Evolutionary conservation across 2,113 vertebrate genomes (phyloP), one percentile per base, ranked within the genome.

Genomic region (Rhynchomys soricoides): DNA sequence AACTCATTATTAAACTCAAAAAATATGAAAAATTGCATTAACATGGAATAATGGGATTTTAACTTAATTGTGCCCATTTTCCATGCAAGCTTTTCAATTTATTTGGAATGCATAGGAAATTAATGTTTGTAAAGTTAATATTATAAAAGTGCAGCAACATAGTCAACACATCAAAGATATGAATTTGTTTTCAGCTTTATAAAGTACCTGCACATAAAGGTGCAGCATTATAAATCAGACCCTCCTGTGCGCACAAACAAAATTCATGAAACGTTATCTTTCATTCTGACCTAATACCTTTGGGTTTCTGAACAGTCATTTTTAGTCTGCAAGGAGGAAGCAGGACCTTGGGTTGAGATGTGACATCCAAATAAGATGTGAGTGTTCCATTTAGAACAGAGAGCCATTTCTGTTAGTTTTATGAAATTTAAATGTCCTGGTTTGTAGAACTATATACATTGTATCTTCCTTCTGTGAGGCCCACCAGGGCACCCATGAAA

Each of bases 341-440:
- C 29, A 75, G 70, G 91, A 79, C 13, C 1, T 50, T 94, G 48
- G 66, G 31, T 95, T 95, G 83, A 95, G n/a, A 88, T 71, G 16
- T 45, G 21, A 34, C 37, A 7, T 57, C 31, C 86, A 55, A 45
- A 74, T 93, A 94, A 52, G 81, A 96, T 74, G 55, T 85, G 21
- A 85, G 43, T 0, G 0, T 0, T 87, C 64, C 92, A 95, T 50
- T 97, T 97, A 95, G 55, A 86, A 55, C 73, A 92, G 29, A 96
- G 94, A 97, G 91, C 55, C 83, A 64, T 70, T 94, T 90, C 43
- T 64, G 78, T 57, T 26, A 62, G 75, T 95, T 94, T 95, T 88
- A 97, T 94, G 37, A 98, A 97, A 97, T 96, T 79, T 94, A 97
- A 98, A 97, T 97, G 21, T 86, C 96, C 40, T 74, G 85, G 64